A percentile compares a stretch with the other conserved stretches of the same genome.
phyloP scores from a whole-genome alignment of 2,113 vertebrate genomes.

The Synchiropus splendidus region DNA sequence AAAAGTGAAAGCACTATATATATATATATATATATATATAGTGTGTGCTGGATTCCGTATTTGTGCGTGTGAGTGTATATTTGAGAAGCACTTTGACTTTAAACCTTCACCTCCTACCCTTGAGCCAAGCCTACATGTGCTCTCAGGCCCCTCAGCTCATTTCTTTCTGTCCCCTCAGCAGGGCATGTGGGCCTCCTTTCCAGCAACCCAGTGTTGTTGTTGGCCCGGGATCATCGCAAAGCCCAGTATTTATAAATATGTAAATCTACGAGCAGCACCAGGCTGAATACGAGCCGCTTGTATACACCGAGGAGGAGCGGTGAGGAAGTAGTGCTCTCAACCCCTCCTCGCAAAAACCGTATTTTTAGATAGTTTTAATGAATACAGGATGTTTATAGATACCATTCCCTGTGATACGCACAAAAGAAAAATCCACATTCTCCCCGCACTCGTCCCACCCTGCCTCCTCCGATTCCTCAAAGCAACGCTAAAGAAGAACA shows the following conservation, averaged over 20 bases:
- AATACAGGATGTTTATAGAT: slow-evolving; percentile 80
- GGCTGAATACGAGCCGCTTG: slow-evolving; percentile 49
- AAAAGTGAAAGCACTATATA: too few species aligned
- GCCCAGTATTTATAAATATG: slow-evolving; percentile 73
- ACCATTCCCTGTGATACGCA: slow-evolving; percentile 70
- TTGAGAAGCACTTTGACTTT: too few species aligned
- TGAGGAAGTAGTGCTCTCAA: slow-evolving; percentile 57
- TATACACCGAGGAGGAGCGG: slow-evolving; percentile 50
- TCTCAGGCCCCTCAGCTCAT: slow-evolving; percentile 9
- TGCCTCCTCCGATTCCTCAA: slow-evolving; percentile 45
- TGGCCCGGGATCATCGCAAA: slow-evolving; percentile 68
- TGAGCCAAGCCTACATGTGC: not conserved
- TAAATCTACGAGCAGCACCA: slow-evolving; percentile 59
- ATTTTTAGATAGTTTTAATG: slow-evolving; percentile 81
- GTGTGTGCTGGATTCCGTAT: too few species aligned
- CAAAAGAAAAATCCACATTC: slow-evolving; percentile 70
- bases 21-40: too few species aligned
- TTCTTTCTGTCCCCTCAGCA: slow-evolving; percentile 51
- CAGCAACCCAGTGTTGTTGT: slow-evolving; percentile 61
- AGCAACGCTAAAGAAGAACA: slow-evolving; percentile 54
- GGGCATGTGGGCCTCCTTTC: slow-evolving; percentile 53
- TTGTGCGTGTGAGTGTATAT: too few species aligned
- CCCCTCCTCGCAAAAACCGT: slow-evolving; percentile 38
- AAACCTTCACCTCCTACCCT: too few species aligned
- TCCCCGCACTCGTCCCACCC: slow-evolving; percentile 27